These are phyloP conservation scores for Morone chrysops DNA, from an alignment of 2,113 vertebrate species.

Conservation along the genomic window DNA sequence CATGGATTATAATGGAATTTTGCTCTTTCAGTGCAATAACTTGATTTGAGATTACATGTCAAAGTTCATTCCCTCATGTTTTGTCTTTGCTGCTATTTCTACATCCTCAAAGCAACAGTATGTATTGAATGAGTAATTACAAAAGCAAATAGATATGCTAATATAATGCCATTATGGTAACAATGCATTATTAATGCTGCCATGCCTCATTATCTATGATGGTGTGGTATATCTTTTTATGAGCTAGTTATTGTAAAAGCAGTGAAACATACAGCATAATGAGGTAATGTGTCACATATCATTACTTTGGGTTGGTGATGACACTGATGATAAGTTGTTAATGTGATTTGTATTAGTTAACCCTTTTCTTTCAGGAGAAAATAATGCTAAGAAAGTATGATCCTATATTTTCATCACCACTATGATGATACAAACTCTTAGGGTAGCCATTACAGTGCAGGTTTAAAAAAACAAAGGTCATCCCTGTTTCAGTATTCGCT, in stretches of 20 bases:
- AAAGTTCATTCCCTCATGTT: neutral
- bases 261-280: neutral
- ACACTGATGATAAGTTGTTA: neutral
- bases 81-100: neutral
- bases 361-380: too few species aligned
- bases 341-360: neutral
- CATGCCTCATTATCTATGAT: neutral
- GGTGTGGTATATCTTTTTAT: neutral
- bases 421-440: neutral
- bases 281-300: neutral
- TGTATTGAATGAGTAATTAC: constrained; percentile 2
- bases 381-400: neutral
- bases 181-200: neutral
- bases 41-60: neutral
- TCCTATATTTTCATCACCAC: neutral
- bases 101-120: neutral
- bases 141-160: constrained; percentile 11
- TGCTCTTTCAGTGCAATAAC: neutral
- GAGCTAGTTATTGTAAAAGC: neutral
- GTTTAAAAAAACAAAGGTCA: neutral
- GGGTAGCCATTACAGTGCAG: neutral
- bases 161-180: neutral
- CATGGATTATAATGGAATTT: neutral
- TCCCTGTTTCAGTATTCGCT: neutral
- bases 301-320: neutral